These are phyloP conservation scores for Myiothlypis coronata DNA, from an alignment of 2,797 vertebrate genomes.

Conservation along the genomic window DNA sequence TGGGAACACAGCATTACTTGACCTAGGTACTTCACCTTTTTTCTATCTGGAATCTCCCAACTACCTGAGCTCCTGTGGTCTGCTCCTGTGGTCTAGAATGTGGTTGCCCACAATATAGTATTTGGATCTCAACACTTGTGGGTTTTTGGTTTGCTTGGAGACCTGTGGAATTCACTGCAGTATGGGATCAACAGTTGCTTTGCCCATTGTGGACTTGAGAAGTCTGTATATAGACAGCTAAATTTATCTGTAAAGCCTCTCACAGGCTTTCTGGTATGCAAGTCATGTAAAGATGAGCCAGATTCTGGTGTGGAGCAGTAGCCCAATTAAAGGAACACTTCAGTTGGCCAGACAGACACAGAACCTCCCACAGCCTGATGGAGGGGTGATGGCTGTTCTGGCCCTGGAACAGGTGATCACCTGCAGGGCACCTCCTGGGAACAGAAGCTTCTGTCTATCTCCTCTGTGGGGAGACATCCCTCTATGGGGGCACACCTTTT, in stretches of 20 bases:
- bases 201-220: neutral
- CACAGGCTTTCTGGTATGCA: neutral
- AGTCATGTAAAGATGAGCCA: neutral
- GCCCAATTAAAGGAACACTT: neutral
- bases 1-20: neutral
- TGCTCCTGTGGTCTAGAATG: neutral
- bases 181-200: neutral
- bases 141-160: neutral
- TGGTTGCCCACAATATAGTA: neutral
- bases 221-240: conserved; percentile 34
- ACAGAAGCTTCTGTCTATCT: neutral
- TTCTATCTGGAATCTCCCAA: neutral
- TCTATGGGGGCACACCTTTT: neutral
- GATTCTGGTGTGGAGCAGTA: neutral
- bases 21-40: neutral
- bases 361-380: neutral
- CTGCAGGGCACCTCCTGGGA: neutral
- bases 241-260: conserved; percentile 25
- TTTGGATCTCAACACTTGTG: neutral
- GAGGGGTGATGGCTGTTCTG: neutral
- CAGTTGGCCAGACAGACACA: neutral
- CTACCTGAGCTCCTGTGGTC: neutral
- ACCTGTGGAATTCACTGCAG: neutral
- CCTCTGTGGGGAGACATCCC: rapidly evolving
- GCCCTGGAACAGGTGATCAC: neutral